These are phyloP conservation scores for Dasyprocta punctata DNA, from an alignment of 2,113 vertebrate genomes.

Conservation along the genomic window DNA sequence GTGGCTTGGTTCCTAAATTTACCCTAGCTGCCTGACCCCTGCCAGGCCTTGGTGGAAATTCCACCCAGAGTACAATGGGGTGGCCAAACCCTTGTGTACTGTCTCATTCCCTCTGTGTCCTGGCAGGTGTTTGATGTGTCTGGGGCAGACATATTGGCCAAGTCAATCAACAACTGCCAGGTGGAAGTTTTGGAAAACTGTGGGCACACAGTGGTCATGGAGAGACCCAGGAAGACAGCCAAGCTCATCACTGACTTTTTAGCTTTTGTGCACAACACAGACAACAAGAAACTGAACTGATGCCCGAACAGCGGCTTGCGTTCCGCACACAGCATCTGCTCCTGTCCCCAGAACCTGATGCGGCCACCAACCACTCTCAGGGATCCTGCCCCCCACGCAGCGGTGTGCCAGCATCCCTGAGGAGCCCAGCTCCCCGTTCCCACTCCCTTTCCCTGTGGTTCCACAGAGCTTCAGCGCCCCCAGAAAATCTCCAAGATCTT, in stretches of 20 bases:
- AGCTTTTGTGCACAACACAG: slow-evolving; percentile 85
- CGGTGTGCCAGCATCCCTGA: slow-evolving; percentile 85
- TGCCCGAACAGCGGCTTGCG: not conserved
- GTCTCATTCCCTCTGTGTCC: not conserved
- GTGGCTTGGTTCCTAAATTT: not conserved
- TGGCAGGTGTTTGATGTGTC: slow-evolving; percentile 94
- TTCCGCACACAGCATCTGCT: not conserved
- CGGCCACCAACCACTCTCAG: slow-evolving; percentile 85
- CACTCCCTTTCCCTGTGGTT: slow-evolving; percentile 63
- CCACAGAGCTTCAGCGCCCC: slow-evolving; percentile 69
- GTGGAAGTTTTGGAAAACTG: slow-evolving; percentile 94
- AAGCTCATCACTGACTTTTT: slow-evolving; percentile 93
- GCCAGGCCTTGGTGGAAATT: not conserved
- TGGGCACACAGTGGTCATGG: slow-evolving; percentile 94
- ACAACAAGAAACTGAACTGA: slow-evolving; percentile 91
- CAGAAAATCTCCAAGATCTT: slow-evolving; percentile 76
- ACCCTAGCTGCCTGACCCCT: not conserved
- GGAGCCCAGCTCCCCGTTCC: slow-evolving; percentile 77
- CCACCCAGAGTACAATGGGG: accelerated
- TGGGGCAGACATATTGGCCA: slow-evolving; percentile 89
- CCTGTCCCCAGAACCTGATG: slow-evolving; percentile 71
- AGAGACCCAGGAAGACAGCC: slow-evolving; percentile 93
- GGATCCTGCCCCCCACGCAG: slow-evolving; percentile 81
- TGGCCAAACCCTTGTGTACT: not conserved
- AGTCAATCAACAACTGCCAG: slow-evolving; percentile 87